Evolutionary conservation across 2,888 invertebrate genomes (phyloP).

Genomic region (Acronicta psi): DNA sequence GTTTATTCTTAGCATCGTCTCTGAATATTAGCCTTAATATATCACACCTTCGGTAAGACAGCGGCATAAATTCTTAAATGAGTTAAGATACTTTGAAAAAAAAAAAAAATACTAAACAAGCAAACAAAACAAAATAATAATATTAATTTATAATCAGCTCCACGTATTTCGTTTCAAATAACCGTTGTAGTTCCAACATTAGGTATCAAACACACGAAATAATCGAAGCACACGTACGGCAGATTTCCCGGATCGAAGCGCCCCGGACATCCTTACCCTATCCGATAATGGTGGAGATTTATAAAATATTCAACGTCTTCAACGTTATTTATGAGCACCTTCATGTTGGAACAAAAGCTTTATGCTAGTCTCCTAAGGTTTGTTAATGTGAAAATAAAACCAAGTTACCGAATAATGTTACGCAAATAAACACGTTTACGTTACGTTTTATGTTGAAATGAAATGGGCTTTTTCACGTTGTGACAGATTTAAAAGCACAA

Average conservation of each 20-base stretch:
- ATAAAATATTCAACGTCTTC: conserved; percentile 81
- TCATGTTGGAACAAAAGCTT: conserved; percentile 73
- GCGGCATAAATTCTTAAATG: too few species aligned
- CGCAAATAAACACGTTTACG: conserved; percentile 28
- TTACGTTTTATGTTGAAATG: background rate
- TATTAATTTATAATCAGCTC: background rate
- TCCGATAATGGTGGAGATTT: conserved; percentile 79
- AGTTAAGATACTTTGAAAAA: too few species aligned
- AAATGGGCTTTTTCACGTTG: conserved; percentile 2
- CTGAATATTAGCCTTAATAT: too few species aligned
- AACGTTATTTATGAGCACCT: conserved; percentile 80
- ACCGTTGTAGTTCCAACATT: conserved; percentile 14
- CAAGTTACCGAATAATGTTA: conserved; percentile 37
- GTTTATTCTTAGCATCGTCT: too few species aligned
- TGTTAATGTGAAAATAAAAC: conserved; percentile 61
- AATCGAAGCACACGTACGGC: conserved; percentile 59
- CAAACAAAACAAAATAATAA: background rate
- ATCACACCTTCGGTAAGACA: too few species aligned
- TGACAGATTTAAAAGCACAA: conserved; percentile 3
- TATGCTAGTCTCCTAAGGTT: conserved; percentile 60
- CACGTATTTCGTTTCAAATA: background rate
- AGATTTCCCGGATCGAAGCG: conserved; percentile 73
- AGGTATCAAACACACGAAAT: conserved; percentile 42
- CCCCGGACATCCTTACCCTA: conserved; percentile 77
- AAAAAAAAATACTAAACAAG: background rate